Evolutionary conservation across 2,888 invertebrate species (phyloP).

Genomic region (Trissolcus japonicus): DNA sequence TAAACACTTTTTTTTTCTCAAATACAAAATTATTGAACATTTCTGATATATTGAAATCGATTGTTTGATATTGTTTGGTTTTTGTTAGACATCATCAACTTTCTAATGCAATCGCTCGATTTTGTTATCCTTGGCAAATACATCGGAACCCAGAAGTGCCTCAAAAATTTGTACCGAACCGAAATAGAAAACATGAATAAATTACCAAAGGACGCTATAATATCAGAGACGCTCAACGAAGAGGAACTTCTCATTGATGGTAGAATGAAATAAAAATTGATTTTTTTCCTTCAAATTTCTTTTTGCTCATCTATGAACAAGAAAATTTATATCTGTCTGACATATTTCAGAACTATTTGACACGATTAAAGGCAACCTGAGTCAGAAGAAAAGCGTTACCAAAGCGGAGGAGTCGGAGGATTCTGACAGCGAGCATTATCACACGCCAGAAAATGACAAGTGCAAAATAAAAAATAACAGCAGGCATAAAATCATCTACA

Average conservation of each 20-base stretch:
- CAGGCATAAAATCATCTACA: neutral
- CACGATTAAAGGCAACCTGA: no score
- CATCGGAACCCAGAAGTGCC: neutral
- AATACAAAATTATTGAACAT: neutral
- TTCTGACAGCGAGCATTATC: neutral
- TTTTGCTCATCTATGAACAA: no score
- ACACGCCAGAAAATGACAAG: neutral
- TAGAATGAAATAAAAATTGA: no score
- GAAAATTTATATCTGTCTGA: no score
- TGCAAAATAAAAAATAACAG: neutral
- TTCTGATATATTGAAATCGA: neutral
- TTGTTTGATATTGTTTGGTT: neutral
- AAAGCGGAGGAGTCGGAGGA: neutral
- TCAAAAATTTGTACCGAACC: neutral
- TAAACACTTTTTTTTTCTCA: conserved; percentile 5
- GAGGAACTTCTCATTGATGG: no score
- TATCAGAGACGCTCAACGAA: no score
- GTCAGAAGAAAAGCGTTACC: no score
- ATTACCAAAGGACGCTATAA: no score
- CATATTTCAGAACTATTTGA: no score
- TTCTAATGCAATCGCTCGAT: neutral
- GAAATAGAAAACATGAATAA: no score
- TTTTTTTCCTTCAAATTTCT: no score
- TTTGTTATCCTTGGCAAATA: neutral
- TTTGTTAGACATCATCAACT: neutral